Evolutionary conservation across 2,888 invertebrate genomes (phyloP).

Genomic region (Lampropteryx suffumata): DNA sequence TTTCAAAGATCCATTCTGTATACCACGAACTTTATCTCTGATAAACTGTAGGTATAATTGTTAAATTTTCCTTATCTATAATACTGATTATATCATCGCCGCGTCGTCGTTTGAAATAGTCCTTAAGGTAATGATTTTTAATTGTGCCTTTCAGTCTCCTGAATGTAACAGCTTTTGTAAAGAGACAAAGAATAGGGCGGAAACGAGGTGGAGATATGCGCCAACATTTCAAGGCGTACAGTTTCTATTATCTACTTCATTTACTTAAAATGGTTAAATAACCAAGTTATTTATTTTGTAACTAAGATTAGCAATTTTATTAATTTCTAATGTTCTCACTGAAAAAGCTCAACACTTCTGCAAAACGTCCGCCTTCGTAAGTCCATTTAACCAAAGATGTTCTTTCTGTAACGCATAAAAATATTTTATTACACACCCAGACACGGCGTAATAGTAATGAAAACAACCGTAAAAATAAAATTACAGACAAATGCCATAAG

Average conservation of each 20-base stretch:
- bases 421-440: too few species aligned
- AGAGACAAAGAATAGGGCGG: constrained; percentile 12
- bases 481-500: constrained; percentile 11
- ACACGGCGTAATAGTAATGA: constrained; percentile 7
- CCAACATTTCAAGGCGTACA: constrained; percentile 6
- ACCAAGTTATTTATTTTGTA: not conserved
- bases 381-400: not conserved
- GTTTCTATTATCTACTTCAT: constrained; percentile 3
- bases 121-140: constrained; percentile 15
- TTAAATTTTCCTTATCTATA: too few species aligned
- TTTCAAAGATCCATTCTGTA: too few species aligned
- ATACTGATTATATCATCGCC: constrained; percentile 33
- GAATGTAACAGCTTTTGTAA: constrained; percentile 12
- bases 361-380: constrained; percentile 45
- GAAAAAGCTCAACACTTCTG: constrained; percentile 33
- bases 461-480: constrained; percentile 14
- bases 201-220: constrained; percentile 1
- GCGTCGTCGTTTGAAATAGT: constrained; percentile 10
- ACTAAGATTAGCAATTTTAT: not conserved
- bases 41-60: too few species aligned
- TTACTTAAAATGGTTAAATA: not conserved
- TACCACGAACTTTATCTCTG: too few species aligned
- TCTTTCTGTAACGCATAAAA: too few species aligned
- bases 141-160: constrained; percentile 7
- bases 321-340: constrained; percentile 12